These are phyloP conservation scores for Caranx ignobilis DNA, from an alignment of 2,113 vertebrate genomes.

Conservation along the genomic window DNA sequence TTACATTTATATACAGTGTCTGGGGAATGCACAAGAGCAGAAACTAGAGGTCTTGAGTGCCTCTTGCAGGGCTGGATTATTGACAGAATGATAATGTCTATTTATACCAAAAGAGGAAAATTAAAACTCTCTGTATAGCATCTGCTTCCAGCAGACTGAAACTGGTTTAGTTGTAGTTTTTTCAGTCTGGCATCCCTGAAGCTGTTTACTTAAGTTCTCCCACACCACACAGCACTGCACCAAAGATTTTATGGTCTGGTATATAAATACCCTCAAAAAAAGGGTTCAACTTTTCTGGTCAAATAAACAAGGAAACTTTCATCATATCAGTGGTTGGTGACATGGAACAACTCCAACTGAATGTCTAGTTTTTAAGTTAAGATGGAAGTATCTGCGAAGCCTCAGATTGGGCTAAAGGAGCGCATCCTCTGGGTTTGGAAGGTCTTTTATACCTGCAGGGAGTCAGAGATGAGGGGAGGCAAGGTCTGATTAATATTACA, in stretches of 20 bases:
- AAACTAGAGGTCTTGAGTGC: not conserved
- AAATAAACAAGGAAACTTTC: not conserved
- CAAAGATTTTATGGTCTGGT: not conserved
- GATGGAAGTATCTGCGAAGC: not conserved
- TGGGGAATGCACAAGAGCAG: no score
- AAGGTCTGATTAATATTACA: constrained; percentile 26
- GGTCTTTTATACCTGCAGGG: constrained; percentile 17
- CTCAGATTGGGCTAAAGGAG: not conserved
- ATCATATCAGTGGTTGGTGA: not conserved
- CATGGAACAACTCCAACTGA: not conserved
- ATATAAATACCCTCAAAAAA: not conserved
- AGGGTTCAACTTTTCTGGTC: not conserved
- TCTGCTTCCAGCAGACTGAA: constrained; percentile 5
- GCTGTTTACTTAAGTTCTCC: constrained; percentile 13
- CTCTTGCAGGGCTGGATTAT: not conserved
- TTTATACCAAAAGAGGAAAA: constrained; percentile 8
- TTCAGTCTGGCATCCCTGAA: not conserved
- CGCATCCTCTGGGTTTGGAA: not conserved
- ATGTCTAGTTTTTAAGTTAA: not conserved
- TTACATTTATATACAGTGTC: no score
- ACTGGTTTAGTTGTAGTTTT: not conserved
- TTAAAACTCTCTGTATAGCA: not conserved
- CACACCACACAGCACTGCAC: no score
- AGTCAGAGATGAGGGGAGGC: constrained; percentile 2
- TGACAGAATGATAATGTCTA: not conserved